Conservation (phyloP, 2,113 vertebrate genomes). For the Phocoena sinus region DNA sequence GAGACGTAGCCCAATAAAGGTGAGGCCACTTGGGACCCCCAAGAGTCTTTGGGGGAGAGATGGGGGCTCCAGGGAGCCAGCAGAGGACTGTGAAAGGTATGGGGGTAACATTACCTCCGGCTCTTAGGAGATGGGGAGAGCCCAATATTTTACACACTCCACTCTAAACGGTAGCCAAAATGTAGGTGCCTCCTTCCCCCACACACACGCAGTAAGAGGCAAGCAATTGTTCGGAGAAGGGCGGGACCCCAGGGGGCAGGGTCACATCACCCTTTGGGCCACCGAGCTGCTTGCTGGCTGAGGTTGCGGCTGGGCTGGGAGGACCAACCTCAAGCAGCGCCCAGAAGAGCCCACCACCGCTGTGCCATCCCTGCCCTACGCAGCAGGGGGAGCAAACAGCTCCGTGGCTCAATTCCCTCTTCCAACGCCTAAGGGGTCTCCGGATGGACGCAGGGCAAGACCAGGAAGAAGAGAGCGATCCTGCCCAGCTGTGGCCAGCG, state of each 20-base stretch:
- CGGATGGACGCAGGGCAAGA: background rate
- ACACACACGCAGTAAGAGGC: background rate
- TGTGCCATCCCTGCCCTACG: background rate
- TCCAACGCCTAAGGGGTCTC: background rate
- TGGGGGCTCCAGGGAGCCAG: background rate
- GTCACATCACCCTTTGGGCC: background rate
- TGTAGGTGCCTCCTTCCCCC: background rate
- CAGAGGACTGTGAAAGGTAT: background rate
- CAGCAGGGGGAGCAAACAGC: background rate
- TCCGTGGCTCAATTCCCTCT: background rate
- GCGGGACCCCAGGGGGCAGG: background rate
- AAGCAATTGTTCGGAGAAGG: background rate
- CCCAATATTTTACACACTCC: background rate
- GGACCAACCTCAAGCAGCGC: background rate
- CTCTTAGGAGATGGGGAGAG: background rate
- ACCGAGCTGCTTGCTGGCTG: background rate
- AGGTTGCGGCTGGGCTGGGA: background rate
- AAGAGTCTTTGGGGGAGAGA: background rate
- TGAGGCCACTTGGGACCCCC: background rate
- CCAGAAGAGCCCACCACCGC: too few species aligned
- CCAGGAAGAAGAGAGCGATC: background rate
- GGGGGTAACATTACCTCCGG: background rate
- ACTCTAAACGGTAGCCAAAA: background rate
- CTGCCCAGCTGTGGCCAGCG: background rate
- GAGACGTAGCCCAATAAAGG: conserved; percentile 33